Evolutionary conservation across 2,113 vertebrate genomes (phyloP).

Genomic region (Dolichallabes microphthalmus): DNA sequence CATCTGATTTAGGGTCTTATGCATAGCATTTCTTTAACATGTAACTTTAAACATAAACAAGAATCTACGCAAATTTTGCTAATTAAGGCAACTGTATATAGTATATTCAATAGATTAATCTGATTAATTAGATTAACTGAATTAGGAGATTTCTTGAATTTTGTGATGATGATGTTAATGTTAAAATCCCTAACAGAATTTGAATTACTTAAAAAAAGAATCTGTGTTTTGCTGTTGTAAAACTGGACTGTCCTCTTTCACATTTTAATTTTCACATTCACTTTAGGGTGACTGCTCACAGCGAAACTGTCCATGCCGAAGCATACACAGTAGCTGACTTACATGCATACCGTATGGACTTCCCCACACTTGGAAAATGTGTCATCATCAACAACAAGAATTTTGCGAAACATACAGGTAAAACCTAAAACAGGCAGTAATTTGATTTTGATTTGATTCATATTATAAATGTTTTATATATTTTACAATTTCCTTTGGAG

Average conservation of each 20-base stretch:
- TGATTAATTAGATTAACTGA: background rate
- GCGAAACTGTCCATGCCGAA: conserved; percentile 16
- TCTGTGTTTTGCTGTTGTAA: background rate
- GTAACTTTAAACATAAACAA: background rate
- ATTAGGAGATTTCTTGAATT: background rate
- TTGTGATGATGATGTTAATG: background rate
- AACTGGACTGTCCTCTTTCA: background rate
- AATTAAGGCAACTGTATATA: background rate
- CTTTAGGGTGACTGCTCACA: background rate
- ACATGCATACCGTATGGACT: conserved; percentile 77
- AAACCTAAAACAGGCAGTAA: background rate
- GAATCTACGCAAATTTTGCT: background rate
- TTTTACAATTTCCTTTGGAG: conserved; percentile 11
- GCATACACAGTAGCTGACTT: conserved; percentile 16
- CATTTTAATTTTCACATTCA: background rate
- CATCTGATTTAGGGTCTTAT: background rate
- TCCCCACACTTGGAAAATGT: conserved; percentile 76
- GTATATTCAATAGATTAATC: too few species aligned
- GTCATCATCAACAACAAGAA: conserved; percentile 86
- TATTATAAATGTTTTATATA: background rate
- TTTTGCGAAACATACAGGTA: conserved; percentile 74
- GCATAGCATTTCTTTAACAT: background rate
- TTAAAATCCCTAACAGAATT: background rate
- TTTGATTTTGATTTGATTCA: background rate
- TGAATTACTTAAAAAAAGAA: too few species aligned